phyloP scores from a whole-genome alignment of 2,888 invertebrate species.

The Eristalinus aeneus region DNA sequence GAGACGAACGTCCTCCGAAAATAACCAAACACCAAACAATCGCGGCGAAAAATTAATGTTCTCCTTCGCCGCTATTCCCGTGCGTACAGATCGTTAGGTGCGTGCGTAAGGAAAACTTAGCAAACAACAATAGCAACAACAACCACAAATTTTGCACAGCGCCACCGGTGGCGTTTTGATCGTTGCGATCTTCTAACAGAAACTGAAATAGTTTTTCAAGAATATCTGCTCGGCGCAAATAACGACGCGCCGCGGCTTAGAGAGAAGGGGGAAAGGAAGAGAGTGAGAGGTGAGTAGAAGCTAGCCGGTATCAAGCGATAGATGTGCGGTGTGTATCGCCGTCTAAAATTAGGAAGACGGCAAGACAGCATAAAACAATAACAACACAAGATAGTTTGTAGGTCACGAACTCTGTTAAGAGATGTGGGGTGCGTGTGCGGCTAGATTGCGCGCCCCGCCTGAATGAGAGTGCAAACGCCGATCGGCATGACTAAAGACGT shows the following conservation, averaged over 20 bases:
- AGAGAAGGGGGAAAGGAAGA: neutral
- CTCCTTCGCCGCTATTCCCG: neutral
- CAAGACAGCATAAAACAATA: conserved; percentile 30
- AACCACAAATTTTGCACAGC: neutral
- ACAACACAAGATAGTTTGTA: conserved; percentile 48
- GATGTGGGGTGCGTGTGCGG: conserved; percentile 8
- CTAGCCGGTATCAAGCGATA: conserved; percentile 10
- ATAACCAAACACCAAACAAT: conserved; percentile 35
- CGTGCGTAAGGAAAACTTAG: too few relatives aligned
- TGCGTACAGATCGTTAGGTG: neutral
- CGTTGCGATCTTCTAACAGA: conserved; percentile 57
- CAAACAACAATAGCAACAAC: neutral
- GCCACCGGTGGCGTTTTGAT: conserved; percentile 38
- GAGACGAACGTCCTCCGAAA: conserved; percentile 28
- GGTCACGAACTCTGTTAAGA: conserved; percentile 57
- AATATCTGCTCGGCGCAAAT: neutral
- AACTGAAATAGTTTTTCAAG: conserved; percentile 47
- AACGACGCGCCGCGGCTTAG: neutral
- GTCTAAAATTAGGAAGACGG: conserved; percentile 60
- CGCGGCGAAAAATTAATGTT: neutral
- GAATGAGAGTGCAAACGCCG: conserved; percentile 40
- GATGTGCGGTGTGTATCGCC: conserved; percentile 39
- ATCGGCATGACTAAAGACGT: conserved; percentile 11
- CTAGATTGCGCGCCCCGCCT: neutral
- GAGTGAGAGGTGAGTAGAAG: conserved; percentile 15